Evolutionary conservation across 2,797 vertebrate species (phyloP).

Genomic region (Gallinago nigripennis): DNA sequence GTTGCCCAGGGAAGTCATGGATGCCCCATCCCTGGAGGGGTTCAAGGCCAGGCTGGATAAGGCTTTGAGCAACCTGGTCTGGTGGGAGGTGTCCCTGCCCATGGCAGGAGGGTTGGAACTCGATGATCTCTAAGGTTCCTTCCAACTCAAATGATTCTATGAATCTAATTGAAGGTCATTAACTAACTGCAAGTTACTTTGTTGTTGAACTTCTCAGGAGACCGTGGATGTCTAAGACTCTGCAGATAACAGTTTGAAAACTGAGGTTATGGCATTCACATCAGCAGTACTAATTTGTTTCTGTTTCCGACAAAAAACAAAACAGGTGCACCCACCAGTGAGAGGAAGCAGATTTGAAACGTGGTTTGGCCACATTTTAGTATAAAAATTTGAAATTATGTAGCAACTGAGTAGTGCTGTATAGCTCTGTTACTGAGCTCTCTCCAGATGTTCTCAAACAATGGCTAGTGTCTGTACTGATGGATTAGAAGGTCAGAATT

Average conservation of each 20-base stretch:
- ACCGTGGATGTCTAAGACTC: not conserved
- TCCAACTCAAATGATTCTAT: too few relatives aligned
- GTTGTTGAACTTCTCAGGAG: not conserved
- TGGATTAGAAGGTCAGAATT: not conserved
- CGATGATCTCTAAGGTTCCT: too few relatives aligned
- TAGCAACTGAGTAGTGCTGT: not conserved
- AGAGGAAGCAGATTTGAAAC: not conserved
- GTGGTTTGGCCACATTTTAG: not conserved
- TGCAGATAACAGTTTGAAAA: not conserved
- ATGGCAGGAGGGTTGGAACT: too few relatives aligned
- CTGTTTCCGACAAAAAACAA: not conserved
- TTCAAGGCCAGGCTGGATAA: too few relatives aligned
- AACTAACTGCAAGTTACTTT: not conserved
- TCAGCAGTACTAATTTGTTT: not conserved
- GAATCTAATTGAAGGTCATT: not conserved
- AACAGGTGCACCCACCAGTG: accelerated
- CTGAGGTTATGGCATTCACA: not conserved
- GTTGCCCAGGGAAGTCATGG: too few relatives aligned
- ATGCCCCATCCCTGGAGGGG: too few relatives aligned
- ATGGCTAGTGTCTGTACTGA: not conserved
- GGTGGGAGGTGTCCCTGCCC: too few relatives aligned
- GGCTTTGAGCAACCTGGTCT: too few relatives aligned
- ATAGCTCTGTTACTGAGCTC: not conserved
- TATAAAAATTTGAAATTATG: not conserved
- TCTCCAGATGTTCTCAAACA: not conserved